Base-by-base conservation (phyloP, 2,888 invertebrate species). In the Dorcus hopei region DNA sequence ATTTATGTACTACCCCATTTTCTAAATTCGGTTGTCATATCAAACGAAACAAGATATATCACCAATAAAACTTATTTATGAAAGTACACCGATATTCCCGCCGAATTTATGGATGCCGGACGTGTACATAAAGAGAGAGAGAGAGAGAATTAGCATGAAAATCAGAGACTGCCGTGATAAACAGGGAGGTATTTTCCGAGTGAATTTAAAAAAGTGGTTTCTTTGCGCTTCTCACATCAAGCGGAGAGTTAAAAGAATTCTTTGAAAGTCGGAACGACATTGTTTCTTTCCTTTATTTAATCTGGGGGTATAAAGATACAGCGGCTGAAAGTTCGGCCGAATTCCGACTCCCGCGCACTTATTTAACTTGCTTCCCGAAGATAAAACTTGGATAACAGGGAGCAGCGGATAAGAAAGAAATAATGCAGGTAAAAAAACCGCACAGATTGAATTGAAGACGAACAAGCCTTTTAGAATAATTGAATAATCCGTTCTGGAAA, bases 401-500 rank as follows among this genome's bases (percentile, higher is more conserved):
- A 45, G 45, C 62, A 62, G 61, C 57, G 58, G 63, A 62, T 64
- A 63, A 61, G 62, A 59, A 59, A 66, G 68, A 65, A 59, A 65
- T 63, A 67, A 65, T 64, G 65, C 68, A 69, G 70, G 69, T 67
- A 72, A 67, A 38, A 52, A 71, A 69, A 70, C 69, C 71, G 62
- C 66, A 65, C 67, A 68, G 71, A 73, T 70, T 71, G 72, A 72
- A 74, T 71, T 70, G 71, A 67, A 69, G 70, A 68, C 68, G 71
- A 72, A 68, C 65, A 69, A 66, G 70, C 70, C 71, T 72, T 72
- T 73, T 70, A 72, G 69, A 72, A 72, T 73, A 74, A 74, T 74
- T 74, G 72, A 73, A 74, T 73, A 71, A 74, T 70, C 69, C 65
- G 58, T 61, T 65, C 62, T 33, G 45, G 39, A 49, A 9, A 38